Conservation (phyloP, 2,113 vertebrate species). For the Toxostoma redivivum region DNA sequence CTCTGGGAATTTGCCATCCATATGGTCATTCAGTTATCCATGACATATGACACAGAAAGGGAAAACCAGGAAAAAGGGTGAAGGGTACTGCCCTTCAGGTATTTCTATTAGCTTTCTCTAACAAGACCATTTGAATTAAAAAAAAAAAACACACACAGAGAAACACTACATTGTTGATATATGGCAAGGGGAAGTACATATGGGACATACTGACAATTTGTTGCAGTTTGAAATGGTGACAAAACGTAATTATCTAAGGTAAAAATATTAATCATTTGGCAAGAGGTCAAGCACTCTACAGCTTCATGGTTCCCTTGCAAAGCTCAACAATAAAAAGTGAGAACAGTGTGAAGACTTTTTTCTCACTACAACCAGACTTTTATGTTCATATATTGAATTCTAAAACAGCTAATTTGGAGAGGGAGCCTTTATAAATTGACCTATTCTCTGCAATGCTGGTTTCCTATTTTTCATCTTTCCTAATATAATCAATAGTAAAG, state of each 20-base stretch:
- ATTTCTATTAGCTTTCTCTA: not conserved
- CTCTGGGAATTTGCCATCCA: not conserved
- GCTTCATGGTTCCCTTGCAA: not conserved
- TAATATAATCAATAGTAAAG: conserved; percentile 8
- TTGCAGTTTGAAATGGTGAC: not conserved
- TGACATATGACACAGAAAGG: not conserved
- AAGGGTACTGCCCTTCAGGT: not conserved
- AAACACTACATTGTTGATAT: not conserved
- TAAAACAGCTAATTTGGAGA: not conserved
- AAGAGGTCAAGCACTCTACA: not conserved
- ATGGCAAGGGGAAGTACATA: not conserved
- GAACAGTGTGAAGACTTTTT: not conserved
- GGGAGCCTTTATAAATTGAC: not conserved
- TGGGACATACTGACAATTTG: not conserved
- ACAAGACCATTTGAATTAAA: not conserved
- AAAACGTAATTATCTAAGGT: not conserved
- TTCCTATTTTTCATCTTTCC: conserved; percentile 39
- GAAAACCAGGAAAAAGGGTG: not conserved
- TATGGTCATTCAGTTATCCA: not conserved
- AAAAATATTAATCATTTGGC: not conserved
- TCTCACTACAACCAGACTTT: not conserved
- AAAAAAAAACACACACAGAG: not conserved
- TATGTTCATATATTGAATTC: not conserved
- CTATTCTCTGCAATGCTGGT: not conserved
- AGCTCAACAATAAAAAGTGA: not conserved